A percentile compares a stretch with the other conserved stretches of the same genome.
These are phyloP conservation scores for Phenganax marumi DNA, from an alignment of 92 coral and sea anemone species.

Conservation along the genomic window DNA sequence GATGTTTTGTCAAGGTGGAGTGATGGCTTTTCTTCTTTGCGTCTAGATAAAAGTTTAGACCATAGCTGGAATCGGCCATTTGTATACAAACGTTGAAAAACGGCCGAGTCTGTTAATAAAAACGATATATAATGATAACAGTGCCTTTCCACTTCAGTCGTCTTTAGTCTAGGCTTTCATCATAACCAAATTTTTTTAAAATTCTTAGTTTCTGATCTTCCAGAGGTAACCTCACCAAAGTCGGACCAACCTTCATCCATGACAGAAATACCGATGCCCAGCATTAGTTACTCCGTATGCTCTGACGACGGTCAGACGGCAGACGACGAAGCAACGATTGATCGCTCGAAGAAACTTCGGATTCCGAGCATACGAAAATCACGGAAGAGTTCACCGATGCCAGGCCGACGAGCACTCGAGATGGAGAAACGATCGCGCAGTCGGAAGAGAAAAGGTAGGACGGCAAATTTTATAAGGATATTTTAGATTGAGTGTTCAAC, in stretches of 20 bases:
- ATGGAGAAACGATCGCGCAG: slow-evolving; percentile 16
- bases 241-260: not conserved
- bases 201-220: not conserved
- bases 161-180: no score
- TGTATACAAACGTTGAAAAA: not conserved
- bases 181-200: not conserved
- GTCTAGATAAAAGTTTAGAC: no score
- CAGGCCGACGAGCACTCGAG: slow-evolving; percentile 8
- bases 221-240: slow-evolving; percentile 7
- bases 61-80: no score
- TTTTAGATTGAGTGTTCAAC: no score
- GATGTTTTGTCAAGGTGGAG: no score
- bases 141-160: no score
- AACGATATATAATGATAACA: no score
- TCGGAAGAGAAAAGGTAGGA: slow-evolving; percentile 35
- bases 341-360: slow-evolving; percentile 19
- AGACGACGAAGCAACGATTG: slow-evolving; percentile 36
- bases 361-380: slow-evolving; percentile 18
- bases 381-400: slow-evolving; percentile 32
- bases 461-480: not conserved
- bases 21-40: no score
- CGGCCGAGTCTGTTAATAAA: not conserved
- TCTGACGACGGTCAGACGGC: slow-evolving; percentile 46
- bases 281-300: slow-evolving; percentile 12
- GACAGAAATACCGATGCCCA: not conserved